Evolutionary conservation across 2,888 invertebrate genomes (phyloP), one percentile per base, ranked within the genome.

Genomic region (Amitus sp.): DNA sequence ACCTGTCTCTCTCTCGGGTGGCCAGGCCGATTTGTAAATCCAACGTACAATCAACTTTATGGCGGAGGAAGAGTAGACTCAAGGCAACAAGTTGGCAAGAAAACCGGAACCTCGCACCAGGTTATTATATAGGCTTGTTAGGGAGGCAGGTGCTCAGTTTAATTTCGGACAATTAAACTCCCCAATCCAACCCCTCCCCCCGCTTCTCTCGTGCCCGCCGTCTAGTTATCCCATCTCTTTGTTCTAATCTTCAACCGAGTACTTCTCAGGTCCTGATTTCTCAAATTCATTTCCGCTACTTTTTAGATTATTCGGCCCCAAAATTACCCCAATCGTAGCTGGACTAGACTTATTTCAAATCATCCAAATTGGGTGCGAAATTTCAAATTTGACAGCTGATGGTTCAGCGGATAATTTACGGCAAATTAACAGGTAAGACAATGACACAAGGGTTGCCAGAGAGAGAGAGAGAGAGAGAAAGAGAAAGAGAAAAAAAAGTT

Each of bases 101-200:
- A 64, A 69, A 71, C 59, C 58, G 47, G 63, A 60, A 19, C 43
- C 48, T 61, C 39, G 58, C 57, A 70, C 69, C 72, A 72, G 75
- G 74, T 80, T 80, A 80, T 80, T 81, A 79, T n/a, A n/a, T 75
- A 69, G 74, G 66, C 79, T 80, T 80, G 52, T 52, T 66, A 66
- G 58, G 64, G 65, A 66, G 73, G 75, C 79, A 79, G 78, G 76
- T 79, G 79, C 76, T 74, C 73, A 78, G 76, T 78, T 81, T 80
- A 76, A 79, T 78, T 79, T 79, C 71, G 73, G 76, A 80, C 81
- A 80, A 81, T 80, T 81, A 79, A 81, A 80, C 76, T 79, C 75
- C 68, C 69, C 73, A 71, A 65, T 73, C 67, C 67, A 57, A 70
- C 69, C 68, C 27, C 45, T 46, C 57, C 62, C 47, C 40, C 37